Conservation (phyloP, 2,113 vertebrate genomes). For the Acanthisitta chloris region DNA sequence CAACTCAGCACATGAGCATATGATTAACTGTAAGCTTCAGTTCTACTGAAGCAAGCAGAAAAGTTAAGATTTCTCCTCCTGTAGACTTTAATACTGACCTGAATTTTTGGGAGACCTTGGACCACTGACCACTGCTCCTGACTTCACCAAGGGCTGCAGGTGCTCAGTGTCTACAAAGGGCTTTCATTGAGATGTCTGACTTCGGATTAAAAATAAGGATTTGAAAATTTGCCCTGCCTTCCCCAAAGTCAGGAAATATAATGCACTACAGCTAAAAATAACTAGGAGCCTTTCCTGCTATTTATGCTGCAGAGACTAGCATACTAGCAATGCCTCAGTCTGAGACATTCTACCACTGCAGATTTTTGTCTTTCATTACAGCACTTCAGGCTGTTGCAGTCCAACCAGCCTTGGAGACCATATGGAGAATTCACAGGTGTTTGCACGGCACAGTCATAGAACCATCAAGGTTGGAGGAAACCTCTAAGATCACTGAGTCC, state of each 20-base stretch:
- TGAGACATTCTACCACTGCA: neutral
- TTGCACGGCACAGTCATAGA: neutral
- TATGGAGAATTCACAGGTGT: neutral
- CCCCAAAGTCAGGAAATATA: neutral
- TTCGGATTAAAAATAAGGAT: neutral
- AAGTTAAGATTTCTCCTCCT: neutral
- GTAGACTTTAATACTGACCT: neutral
- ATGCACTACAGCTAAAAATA: neutral
- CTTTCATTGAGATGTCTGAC: neutral
- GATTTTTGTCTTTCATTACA: neutral
- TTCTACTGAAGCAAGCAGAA: neutral
- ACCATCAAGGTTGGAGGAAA: too few relatives aligned
- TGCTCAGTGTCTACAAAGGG: neutral
- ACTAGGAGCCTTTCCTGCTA: neutral
- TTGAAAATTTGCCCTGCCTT: neutral
- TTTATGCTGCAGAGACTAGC: neutral
- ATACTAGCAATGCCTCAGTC: neutral
- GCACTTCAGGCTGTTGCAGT: neutral
- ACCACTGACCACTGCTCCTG: neutral
- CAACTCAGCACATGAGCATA: neutral
- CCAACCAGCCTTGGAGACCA: neutral
- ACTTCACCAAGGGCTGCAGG: neutral
- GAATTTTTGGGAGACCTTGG: neutral
- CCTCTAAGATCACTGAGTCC: too few relatives aligned
- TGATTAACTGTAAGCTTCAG: neutral